Base-by-base conservation (phyloP, 2,888 invertebrate species). In the Drosophila antonietae region DNA sequence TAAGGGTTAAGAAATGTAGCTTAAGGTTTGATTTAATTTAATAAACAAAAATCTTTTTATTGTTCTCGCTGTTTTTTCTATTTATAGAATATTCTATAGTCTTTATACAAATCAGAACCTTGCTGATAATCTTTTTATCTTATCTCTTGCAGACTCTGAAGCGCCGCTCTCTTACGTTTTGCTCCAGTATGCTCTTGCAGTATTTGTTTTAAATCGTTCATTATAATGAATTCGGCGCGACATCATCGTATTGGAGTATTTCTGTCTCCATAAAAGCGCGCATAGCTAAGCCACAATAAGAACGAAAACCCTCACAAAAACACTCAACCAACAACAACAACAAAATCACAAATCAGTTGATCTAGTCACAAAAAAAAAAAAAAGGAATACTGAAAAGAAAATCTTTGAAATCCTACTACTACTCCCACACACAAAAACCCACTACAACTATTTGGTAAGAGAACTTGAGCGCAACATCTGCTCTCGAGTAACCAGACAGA, bases 191-290 rank as follows among this genome's bases (percentile, higher is more conserved):
- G 92, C 87, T 81, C 61, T 83, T 87, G 81, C 88, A 91, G 81
- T 90, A 89, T 90, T 87, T 90, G 80, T 81, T 84, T 73, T 91
- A 89, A 81, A 84, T 84, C 73, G 71, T 80, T 84, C 23, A 74
- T 67, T 88, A 92, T 90, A 90, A 93, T 93, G 93, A 93, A 92
- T 91, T 92, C 92, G 75, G 91, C 91, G 90, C 90, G 91, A 83
- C 92, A 92, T 86, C 92, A 92, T 91, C 93, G 93, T 82, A 91
- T 92, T 89, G 93, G 93, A 92, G 93, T 92, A 77, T 92, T 93
- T 91, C 89, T 93, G 88, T 93, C 93, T 93, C 93, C 93, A 91
- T 92, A 90, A 46, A 23, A 23, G 46, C 46, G 14, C 46, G 14
- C 14, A 7, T 23, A 23, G 46, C 23, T 23, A 23, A 76, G 43